These are phyloP conservation scores for Erpobdella octoculata DNA, from an alignment of 2,888 invertebrate genomes.

Conservation along the genomic window DNA sequence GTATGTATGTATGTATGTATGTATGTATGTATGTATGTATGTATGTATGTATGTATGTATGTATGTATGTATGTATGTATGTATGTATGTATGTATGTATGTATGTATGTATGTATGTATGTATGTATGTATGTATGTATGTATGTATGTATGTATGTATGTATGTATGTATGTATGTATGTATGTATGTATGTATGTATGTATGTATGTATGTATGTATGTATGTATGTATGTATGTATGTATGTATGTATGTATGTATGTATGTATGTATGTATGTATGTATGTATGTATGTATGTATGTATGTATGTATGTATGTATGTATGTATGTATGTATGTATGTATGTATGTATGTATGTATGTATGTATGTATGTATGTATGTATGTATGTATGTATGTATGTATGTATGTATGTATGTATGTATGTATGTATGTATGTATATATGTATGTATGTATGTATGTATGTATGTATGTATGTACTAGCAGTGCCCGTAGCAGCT, in stretches of 20 bases:
- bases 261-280: neutral
- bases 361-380: neutral
- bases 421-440: conserved; percentile 13
- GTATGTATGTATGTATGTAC: no score
- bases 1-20: no score
- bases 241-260: neutral
- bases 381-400: neutral
- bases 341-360: neutral
- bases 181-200: no score
- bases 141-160: no score
- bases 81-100: no score
- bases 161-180: no score
- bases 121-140: no score
- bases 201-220: neutral
- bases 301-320: neutral
- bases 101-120: no score
- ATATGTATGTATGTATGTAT: conserved; percentile 3
- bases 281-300: neutral
- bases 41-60: no score
- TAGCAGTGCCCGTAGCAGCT: no score
- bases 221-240: neutral
- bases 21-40: no score
- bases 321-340: neutral
- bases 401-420: neutral
- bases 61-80: no score